Conservation (phyloP, 2,797 vertebrate species). For the Anas capensis region DNA sequence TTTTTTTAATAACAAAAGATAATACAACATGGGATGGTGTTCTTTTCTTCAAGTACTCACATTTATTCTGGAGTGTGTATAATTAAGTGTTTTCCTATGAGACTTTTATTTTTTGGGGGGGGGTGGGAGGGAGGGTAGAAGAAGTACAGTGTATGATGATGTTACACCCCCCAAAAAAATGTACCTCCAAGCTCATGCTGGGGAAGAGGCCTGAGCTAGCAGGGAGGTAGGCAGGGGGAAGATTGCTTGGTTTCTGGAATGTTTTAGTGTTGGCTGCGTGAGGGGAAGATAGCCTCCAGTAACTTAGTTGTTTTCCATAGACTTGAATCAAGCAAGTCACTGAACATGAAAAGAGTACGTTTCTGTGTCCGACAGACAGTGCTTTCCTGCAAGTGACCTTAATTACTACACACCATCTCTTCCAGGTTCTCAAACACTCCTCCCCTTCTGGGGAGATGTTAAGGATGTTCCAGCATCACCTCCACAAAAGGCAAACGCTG, state of each 20-base stretch:
- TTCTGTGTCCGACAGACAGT: background rate
- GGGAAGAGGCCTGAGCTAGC: background rate
- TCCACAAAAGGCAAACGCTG: background rate
- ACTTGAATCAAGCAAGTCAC: background rate
- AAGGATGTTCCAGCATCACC: background rate
- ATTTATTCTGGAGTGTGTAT: background rate
- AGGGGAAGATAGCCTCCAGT: background rate
- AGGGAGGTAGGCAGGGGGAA: background rate
- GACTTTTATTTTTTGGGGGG: background rate
- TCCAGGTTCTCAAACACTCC: background rate
- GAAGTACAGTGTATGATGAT: background rate
- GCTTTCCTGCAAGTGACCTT: background rate
- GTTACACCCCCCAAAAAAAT: background rate
- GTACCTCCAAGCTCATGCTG: background rate
- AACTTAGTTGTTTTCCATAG: background rate
- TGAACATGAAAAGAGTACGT: background rate
- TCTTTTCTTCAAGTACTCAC: constrained; percentile 29
- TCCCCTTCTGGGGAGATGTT: background rate
- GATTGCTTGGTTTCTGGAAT: background rate
- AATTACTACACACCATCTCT: background rate
- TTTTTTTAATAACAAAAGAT: constrained; percentile 9
- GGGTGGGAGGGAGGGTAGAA: background rate
- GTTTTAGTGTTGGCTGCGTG: background rate
- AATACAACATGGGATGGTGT: background rate
- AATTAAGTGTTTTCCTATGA: background rate